Base-by-base conservation (phyloP, 1,140 invertebrate genomes). In the Tribolium madens region DNA sequence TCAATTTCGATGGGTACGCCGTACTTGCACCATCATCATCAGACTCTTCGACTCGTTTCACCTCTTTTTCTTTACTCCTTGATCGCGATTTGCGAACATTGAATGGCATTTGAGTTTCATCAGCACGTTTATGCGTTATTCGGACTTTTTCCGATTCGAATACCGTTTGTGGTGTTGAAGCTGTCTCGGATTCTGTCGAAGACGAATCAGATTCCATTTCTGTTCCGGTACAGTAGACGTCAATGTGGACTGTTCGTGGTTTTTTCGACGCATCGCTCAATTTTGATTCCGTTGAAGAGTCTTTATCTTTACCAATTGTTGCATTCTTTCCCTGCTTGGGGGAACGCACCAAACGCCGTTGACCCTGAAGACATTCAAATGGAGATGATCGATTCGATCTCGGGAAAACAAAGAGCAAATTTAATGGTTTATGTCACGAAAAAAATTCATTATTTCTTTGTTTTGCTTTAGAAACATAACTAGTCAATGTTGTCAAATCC, bases 141-240 rank as follows among this genome's bases (percentile, higher is more conserved):
- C 85, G 84, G 68, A 92, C 87, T 76, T 90, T 87, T 3, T 89
- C 87, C 13, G 89, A 89, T 76, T 93, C 91, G 76, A 90, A 90
- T 1, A 93, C 90, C 0, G 92, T 92, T 82, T 90, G 89, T 0
- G 90, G 89, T 0, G 90, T 89, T 0, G 89, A 88, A 21, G 85
- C 85, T 2, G 81, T 81, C 3, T 85, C 83, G 7, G 85, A 88
- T 26, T 87, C 87, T n/a, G n/a, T n/a, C 1, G 81, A 82, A 14
- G 71, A 79, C n/a, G 87, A 84, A 3, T 85, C 87, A 5, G 85
- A 86, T 42, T 91, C 90, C n/a, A 88, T 87, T 77, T 93, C 92
- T 1, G 92, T 91, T 1, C 91, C 92, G 0, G 92, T 93, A 81
- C 93, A 93, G 79, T 93, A 93, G 2, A 93, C 93, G 84, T 94